Evolutionary conservation across 2,797 vertebrate species (phyloP).

Genomic region (Arremon brunneinucha): DNA sequence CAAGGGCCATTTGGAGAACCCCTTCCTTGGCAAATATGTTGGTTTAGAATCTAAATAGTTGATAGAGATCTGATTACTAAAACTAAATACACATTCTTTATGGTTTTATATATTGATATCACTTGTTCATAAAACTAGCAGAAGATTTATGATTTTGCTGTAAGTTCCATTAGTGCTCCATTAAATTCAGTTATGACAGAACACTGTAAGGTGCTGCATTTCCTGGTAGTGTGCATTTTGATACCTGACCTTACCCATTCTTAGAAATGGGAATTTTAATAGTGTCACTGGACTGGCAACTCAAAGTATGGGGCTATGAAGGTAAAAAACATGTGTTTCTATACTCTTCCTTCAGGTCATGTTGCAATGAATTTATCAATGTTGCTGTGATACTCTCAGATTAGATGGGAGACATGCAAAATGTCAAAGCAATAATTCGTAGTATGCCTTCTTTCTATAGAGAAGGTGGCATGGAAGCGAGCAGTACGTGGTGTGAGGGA

Average conservation of each 20-base stretch:
- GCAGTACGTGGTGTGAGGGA: conserved; percentile 95
- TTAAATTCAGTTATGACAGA: not conserved
- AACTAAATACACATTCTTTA: not conserved
- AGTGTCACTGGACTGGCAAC: not conserved
- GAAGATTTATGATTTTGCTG: not conserved
- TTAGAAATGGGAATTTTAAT: not conserved
- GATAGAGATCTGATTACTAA: not conserved
- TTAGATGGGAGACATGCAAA: not conserved
- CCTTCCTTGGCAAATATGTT: not conserved
- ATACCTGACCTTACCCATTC: not conserved
- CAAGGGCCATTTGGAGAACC: not conserved
- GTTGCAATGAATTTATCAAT: not conserved
- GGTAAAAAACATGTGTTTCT: not conserved
- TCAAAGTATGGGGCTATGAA: not conserved
- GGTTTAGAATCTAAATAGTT: not conserved
- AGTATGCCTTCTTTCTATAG: conserved; percentile 70
- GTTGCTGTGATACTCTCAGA: not conserved
- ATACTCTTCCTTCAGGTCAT: not conserved
- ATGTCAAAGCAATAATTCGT: not conserved
- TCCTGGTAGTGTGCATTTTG: not conserved
- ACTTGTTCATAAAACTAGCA: not conserved
- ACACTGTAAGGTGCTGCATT: not conserved
- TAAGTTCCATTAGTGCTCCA: not conserved
- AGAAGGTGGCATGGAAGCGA: conserved; percentile 99
- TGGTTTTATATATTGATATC: not conserved